A percentile compares a stretch with the other conserved stretches of the same genome.
phyloP scores from a whole-genome alignment of 2,797 vertebrate species.

The Antrozous pallidus region DNA sequence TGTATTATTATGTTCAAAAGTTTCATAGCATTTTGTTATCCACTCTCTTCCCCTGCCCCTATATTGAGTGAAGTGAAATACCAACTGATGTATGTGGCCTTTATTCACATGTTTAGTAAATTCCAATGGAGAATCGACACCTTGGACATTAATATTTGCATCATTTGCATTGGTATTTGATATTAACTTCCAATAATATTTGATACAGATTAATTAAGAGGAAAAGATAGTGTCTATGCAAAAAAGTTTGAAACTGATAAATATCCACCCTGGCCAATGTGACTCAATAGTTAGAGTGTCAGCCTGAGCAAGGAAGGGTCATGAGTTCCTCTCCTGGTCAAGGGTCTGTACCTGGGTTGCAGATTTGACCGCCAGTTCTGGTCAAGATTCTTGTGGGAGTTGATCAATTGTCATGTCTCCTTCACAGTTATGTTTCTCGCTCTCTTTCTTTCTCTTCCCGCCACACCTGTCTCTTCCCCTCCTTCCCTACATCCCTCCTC shows the following conservation, averaged over 20 bases:
- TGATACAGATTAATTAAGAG: not conserved
- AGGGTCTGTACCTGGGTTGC: too few species aligned
- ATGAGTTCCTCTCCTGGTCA: too few species aligned
- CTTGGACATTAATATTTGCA: not conserved
- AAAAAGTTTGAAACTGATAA: not conserved
- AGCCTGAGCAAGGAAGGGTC: too few species aligned
- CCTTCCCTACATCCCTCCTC: too few species aligned
- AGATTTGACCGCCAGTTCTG: too few species aligned
- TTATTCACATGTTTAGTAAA: constrained; percentile 5
- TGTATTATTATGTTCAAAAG: not conserved
- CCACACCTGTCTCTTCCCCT: too few species aligned
- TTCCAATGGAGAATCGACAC: not conserved
- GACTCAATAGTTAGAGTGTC: too few species aligned
- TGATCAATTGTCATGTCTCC: too few species aligned
- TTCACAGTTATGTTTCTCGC: too few species aligned
- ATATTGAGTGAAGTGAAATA: not conserved
- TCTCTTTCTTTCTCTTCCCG: too few species aligned
- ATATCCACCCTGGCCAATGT: too few species aligned
- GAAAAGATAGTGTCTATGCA: not conserved
- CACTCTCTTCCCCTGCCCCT: rapidly evolving
- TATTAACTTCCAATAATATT: not conserved
- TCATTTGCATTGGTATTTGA: not conserved
- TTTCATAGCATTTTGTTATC: not conserved
- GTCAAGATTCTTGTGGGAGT: too few species aligned
- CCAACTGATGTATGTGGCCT: not conserved